phyloP scores from a whole-genome alignment of 2,113 vertebrate species.

The Delphinapterus leucas region DNA sequence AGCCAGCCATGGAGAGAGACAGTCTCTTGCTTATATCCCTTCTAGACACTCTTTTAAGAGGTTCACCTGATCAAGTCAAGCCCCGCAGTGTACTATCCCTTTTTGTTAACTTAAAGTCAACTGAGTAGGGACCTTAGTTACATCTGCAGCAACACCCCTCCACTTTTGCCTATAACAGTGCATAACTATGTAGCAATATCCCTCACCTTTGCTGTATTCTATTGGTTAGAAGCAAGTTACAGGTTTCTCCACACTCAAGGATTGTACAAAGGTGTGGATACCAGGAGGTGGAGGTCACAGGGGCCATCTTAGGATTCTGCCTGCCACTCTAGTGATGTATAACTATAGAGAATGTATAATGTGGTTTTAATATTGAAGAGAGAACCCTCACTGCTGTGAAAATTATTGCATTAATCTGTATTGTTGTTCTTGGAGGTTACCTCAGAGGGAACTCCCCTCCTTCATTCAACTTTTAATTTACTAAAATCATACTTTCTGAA shows the following conservation, averaged over 20 bases:
- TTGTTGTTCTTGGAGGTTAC: background rate
- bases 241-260: background rate
- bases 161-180: background rate
- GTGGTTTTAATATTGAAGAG: background rate
- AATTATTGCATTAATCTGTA: background rate
- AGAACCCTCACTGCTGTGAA: background rate
- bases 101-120: background rate
- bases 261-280: background rate
- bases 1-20: background rate
- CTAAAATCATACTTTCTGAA: background rate
- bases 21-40: background rate
- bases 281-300: background rate
- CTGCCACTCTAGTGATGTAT: background rate
- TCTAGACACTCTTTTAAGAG: background rate
- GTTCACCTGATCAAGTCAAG: background rate
- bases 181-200: background rate
- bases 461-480: background rate
- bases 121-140: background rate
- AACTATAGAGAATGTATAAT: background rate
- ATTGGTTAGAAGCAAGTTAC: background rate
- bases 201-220: background rate
- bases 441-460: background rate
- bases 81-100: background rate
- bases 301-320: background rate
- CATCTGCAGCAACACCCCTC: background rate